Evolutionary conservation across 2,113 vertebrate species (phyloP).

Genomic region (Tyrannus savana): DNA sequence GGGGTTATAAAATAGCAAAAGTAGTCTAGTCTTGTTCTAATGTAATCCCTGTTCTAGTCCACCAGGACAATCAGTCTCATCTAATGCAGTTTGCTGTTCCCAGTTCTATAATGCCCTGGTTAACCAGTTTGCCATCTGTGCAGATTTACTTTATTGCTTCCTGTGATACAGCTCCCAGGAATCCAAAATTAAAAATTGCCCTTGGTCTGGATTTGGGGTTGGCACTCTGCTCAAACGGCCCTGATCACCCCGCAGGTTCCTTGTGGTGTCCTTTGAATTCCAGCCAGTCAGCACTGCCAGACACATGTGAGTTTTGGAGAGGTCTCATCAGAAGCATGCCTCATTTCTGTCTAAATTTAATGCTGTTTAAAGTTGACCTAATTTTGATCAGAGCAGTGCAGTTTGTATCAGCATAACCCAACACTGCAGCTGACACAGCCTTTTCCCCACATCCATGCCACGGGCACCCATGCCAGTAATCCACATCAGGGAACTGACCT

Average conservation of each 20-base stretch:
- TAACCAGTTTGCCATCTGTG: conserved; percentile 32
- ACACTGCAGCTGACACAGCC: not conserved
- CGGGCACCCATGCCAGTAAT: not conserved
- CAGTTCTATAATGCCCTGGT: not conserved
- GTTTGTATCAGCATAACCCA: conserved; percentile 31
- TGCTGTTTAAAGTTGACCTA: not conserved
- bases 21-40: not conserved
- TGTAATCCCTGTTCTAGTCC: not conserved
- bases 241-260: conserved; percentile 12
- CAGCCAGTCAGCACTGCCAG: conserved; percentile 44
- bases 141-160: conserved; percentile 21
- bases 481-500: not conserved
- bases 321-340: conserved; percentile 13
- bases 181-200: not conserved
- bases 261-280: conserved; percentile 21
- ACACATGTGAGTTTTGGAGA: conserved; percentile 36
- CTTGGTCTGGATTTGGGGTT: conserved; percentile 5
- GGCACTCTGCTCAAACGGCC: not conserved
- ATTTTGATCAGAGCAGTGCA: conserved; percentile 5
- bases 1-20: not conserved
- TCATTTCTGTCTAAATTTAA: conserved; percentile 30
- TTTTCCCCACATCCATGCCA: not conserved
- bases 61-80: not conserved
- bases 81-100: not conserved
- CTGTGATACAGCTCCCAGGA: conserved; percentile 25